Conservation (phyloP, 1,140 invertebrate species). For the Globodera rostochiensis region DNA sequence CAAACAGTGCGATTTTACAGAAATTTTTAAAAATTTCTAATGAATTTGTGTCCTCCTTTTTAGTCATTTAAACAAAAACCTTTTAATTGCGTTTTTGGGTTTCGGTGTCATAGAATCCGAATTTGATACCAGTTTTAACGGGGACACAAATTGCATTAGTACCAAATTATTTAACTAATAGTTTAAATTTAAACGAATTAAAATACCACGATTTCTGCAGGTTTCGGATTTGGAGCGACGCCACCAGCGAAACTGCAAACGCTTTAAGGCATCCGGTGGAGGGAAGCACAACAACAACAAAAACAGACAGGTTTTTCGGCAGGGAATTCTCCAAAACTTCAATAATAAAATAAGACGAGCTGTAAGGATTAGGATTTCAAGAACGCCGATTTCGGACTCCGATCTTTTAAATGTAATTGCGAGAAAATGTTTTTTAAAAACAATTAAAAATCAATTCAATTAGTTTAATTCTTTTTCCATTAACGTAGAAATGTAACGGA, state of each 20-base stretch:
- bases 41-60: no score
- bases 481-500: no score
- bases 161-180: neutral
- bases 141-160: no score
- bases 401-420: no score
- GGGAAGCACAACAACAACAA: neutral
- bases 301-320: conserved; percentile 24
- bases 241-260: conserved; percentile 29
- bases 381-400: no score
- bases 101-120: no score
- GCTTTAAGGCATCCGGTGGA: conserved; percentile 16
- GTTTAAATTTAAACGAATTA: no score
- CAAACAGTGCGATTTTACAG: conserved; percentile 8
- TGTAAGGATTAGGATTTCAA: no score
- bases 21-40: neutral
- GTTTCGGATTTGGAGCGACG: conserved; percentile 45
- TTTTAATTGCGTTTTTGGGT: neutral
- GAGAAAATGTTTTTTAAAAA: no score
- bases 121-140: no score
- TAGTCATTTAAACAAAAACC: neutral
- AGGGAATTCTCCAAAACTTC: neutral
- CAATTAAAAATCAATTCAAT: conserved; percentile 25
- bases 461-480: conserved; percentile 20
- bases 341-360: neutral
- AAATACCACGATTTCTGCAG: neutral